Evolutionary conservation across 1,140 invertebrate genomes (phyloP).

Genomic region (Drusus annulatus): DNA sequence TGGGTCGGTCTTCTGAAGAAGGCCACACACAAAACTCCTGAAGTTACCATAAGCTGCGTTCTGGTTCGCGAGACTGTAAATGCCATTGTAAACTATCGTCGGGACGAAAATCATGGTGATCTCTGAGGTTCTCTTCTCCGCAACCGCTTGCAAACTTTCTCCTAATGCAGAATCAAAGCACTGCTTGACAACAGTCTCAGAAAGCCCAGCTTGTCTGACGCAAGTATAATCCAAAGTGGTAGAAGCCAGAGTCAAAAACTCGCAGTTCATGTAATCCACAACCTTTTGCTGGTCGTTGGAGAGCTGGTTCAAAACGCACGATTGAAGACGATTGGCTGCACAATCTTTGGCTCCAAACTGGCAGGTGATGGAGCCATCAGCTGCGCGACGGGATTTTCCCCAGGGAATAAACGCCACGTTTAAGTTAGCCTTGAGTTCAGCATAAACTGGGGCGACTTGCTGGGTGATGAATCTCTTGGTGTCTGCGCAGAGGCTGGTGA

Average conservation of each 20-base stretch:
- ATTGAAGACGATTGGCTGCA: conserved; percentile 65
- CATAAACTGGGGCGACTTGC: conserved; percentile 60
- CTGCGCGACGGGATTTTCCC: conserved; percentile 61
- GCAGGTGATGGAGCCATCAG: conserved; percentile 60
- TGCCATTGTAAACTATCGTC: conserved; percentile 41
- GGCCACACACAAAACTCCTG: conserved; percentile 40
- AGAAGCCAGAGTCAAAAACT: conserved; percentile 29
- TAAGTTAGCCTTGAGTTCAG: conserved; percentile 61
- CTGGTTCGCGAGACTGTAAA: conserved; percentile 25
- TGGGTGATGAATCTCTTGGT: conserved; percentile 61
- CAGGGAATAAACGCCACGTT: conserved; percentile 66
- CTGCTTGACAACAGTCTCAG: not conserved
- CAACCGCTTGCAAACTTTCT: conserved; percentile 4
- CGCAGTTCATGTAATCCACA: conserved; percentile 46
- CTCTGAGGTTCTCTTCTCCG: conserved; percentile 33
- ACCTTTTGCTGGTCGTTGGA: conserved; percentile 61
- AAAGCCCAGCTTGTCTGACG: conserved; percentile 14
- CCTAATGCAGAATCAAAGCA: conserved; percentile 34
- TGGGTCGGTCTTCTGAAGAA: conserved; percentile 35
- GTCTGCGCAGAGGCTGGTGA: conserved; percentile 62
- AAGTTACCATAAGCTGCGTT: conserved; percentile 33
- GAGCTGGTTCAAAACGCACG: conserved; percentile 62
- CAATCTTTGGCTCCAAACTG: conserved; percentile 63
- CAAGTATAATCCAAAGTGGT: conserved; percentile 28
- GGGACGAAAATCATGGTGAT: conserved; percentile 49